These are phyloP conservation scores for Antrozous pallidus DNA, from an alignment of 2,797 vertebrate species.

Conservation along the genomic window DNA sequence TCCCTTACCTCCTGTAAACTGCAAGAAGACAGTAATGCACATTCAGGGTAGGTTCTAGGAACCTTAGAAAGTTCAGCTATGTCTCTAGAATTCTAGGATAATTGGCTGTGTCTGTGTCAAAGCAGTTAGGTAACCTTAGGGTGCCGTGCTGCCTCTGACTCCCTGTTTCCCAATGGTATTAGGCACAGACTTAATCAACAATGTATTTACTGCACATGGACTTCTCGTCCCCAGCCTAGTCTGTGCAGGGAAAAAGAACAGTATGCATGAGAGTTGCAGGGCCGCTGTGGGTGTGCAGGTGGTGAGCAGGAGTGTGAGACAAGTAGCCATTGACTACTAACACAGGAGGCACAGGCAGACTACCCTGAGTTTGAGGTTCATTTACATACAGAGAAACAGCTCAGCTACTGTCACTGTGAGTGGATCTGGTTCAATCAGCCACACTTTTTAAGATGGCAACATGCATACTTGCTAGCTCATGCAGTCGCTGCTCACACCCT, in stretches of 20 bases:
- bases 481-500: fast-evolving
- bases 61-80: fast-evolving
- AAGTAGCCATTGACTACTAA: neutral
- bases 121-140: fast-evolving
- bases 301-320: fast-evolving
- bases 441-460: neutral
- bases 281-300: too few relatives aligned
- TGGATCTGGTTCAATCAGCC: neutral
- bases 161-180: fast-evolving
- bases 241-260: too few relatives aligned
- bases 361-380: fast-evolving
- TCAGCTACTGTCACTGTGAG: neutral
- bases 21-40: neutral
- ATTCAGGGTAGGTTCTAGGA: too few relatives aligned
- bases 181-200: too few relatives aligned
- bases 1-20: neutral
- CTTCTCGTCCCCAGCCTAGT: fast-evolving
- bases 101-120: fast-evolving
- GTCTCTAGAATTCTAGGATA: fast-evolving
- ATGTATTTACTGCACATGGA: fast-evolving
- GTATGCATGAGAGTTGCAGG: fast-evolving
- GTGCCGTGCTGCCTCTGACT: fast-evolving
- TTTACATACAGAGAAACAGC: fast-evolving
- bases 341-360: fast-evolving
- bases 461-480: fast-evolving